Evolutionary conservation across 1,140 invertebrate species (phyloP).

Genomic region (Bradysia coprophila): DNA sequence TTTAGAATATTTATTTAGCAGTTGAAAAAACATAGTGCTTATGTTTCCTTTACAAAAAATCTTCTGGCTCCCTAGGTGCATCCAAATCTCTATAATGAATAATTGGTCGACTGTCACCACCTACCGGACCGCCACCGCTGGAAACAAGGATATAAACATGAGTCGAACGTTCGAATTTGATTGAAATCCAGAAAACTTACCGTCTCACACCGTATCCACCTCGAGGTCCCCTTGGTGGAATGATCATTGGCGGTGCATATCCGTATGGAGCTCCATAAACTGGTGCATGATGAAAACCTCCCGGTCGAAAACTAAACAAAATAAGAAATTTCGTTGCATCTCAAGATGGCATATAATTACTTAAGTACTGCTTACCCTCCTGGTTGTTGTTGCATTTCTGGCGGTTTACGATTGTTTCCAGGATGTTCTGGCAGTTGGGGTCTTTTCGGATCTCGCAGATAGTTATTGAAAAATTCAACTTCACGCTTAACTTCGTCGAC

Average conservation of each 20-base stretch:
- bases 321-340: constrained; percentile 6
- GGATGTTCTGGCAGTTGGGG: constrained; percentile 76
- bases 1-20: too few relatives aligned
- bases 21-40: too few relatives aligned
- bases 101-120: constrained; percentile 60
- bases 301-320: constrained; percentile 4
- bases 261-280: constrained; percentile 16
- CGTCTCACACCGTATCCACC: constrained; percentile 18
- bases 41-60: constrained; percentile 4
- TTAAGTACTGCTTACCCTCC: constrained; percentile 31
- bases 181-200: constrained; percentile 7
- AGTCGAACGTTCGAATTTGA: neutral
- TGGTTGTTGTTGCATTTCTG: constrained; percentile 26
- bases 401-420: constrained; percentile 30
- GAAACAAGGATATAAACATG: constrained; percentile 19
- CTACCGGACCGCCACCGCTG: constrained; percentile 35
- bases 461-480: constrained; percentile 96
- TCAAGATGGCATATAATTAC: too few relatives aligned
- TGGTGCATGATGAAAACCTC: constrained; percentile 12
- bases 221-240: constrained; percentile 12
- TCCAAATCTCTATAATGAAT: constrained; percentile 85
- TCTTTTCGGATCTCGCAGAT: constrained; percentile 84
- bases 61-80: constrained; percentile 62
- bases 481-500: constrained; percentile 93
- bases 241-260: constrained; percentile 15